A percentile compares a stretch with the other conserved stretches of the same genome.
phyloP scores from a whole-genome alignment of 1,140 invertebrate genomes.

The Oscheius sp. region DNA sequence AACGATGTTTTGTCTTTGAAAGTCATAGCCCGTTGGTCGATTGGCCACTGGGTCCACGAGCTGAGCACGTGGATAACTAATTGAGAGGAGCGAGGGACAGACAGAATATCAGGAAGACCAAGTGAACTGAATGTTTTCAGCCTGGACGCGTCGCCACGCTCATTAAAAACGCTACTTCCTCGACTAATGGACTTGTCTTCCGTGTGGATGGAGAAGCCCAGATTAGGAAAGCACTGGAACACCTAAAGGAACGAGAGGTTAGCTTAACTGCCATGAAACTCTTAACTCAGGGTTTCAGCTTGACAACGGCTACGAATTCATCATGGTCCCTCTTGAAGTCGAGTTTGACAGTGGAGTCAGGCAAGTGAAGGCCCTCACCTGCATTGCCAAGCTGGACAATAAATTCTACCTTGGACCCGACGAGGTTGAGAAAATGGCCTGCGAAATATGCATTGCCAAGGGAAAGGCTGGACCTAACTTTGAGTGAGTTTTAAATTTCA shows the following conservation, averaged over 20 bases:
- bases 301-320: constrained; percentile 32
- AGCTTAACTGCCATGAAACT: background rate
- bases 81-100: background rate
- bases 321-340: constrained; percentile 14
- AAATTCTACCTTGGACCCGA: constrained; percentile 25
- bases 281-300: constrained; percentile 4
- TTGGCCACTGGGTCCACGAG: background rate
- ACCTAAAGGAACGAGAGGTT: constrained; percentile 27
- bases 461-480: constrained; percentile 28
- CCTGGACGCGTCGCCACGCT: constrained; percentile 29
- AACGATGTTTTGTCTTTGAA: no score
- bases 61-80: background rate
- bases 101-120: no score
- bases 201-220: constrained; percentile 14
- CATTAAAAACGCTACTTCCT: constrained; percentile 11
- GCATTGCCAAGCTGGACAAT: constrained; percentile 19
- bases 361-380: constrained; percentile 17
- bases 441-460: constrained; percentile 16
- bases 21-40: background rate
- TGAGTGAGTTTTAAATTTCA: constrained; percentile 32
- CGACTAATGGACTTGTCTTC: constrained; percentile 29
- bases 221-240: constrained; percentile 16
- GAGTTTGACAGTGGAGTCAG: background rate
- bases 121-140: constrained; percentile 15
- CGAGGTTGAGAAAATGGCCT: constrained; percentile 21